These are phyloP conservation scores for Sardinella longiceps DNA, from an alignment of 2,797 vertebrate species.

Conservation along the genomic window DNA sequence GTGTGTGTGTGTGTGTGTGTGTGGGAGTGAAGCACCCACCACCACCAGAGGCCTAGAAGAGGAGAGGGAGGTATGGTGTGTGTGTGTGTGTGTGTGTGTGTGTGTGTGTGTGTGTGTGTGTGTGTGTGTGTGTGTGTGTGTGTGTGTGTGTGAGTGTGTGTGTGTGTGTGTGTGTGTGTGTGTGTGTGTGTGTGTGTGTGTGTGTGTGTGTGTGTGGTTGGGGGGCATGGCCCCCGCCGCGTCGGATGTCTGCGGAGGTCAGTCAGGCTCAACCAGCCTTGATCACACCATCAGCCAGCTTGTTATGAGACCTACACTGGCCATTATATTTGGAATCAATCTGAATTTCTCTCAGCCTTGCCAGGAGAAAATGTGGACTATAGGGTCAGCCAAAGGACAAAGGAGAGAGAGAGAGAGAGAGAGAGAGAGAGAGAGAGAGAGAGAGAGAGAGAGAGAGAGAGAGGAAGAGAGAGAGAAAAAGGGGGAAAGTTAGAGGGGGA, in stretches of 20 bases:
- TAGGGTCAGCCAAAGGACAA: constrained; percentile 87
- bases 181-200: neutral
- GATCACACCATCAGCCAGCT: constrained; percentile 71
- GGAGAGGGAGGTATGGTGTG: neutral
- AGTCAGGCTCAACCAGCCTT: constrained; percentile 68
- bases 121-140: neutral
- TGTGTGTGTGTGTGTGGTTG: neutral
- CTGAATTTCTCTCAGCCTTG: constrained; percentile 74
- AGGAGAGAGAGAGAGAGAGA: constrained; percentile 57
- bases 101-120: neutral
- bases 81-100: neutral
- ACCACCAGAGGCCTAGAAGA: neutral
- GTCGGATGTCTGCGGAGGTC: constrained; percentile 62
- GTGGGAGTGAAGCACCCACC: neutral
- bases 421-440: constrained; percentile 57
- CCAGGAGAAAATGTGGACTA: constrained; percentile 79
- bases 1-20: too few species aligned
- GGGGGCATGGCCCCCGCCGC: constrained; percentile 50
- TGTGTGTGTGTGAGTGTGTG: neutral
- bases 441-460: constrained; percentile 65
- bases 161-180: neutral
- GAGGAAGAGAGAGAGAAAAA: constrained; percentile 78
- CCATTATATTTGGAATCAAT: constrained; percentile 79
- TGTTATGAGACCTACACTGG: constrained; percentile 71
- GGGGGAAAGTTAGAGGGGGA: constrained; percentile 78